These are phyloP conservation scores for Julus scandinavius DNA, from an alignment of 2,888 invertebrate species.

Conservation along the genomic window DNA sequence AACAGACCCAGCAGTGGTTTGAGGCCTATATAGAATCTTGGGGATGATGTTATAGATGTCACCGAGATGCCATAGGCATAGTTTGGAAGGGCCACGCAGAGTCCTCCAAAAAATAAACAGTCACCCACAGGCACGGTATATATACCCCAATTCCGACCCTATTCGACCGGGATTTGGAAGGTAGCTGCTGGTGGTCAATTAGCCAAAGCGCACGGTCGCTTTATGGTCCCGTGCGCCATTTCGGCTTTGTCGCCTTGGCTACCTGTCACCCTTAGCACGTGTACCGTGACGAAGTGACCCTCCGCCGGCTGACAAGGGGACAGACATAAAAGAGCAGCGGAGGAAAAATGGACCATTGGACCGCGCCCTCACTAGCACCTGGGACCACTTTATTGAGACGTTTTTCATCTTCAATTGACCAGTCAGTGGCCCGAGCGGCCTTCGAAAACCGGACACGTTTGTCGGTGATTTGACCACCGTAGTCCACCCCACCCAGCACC, in stretches of 20 bases:
- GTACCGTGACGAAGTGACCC: not conserved
- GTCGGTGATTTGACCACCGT: not conserved
- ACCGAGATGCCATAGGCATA: not conserved
- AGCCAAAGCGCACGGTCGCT: not conserved
- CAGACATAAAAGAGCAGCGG: not conserved
- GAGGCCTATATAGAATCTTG: too few relatives aligned
- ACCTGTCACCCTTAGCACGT: constrained; percentile 30
- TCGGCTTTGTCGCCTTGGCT: not conserved
- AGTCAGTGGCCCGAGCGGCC: not conserved
- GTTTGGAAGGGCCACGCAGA: not conserved
- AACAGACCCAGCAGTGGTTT: too few relatives aligned
- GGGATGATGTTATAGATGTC: too few relatives aligned
- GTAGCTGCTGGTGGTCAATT: not conserved
- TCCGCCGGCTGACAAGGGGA: too few relatives aligned
- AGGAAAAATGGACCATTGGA: not conserved
- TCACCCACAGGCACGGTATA: not conserved
- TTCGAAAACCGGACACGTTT: not conserved
- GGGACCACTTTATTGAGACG: constrained; percentile 33
- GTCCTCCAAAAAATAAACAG: not conserved
- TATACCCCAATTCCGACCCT: not conserved
- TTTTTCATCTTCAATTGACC: not conserved
- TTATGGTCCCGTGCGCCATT: too few relatives aligned
- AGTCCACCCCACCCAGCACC: not conserved
- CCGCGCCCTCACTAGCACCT: not conserved
- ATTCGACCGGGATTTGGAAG: not conserved